phyloP scores from a whole-genome alignment of 2,888 invertebrate species.

The Phanerotoma sp. region DNA sequence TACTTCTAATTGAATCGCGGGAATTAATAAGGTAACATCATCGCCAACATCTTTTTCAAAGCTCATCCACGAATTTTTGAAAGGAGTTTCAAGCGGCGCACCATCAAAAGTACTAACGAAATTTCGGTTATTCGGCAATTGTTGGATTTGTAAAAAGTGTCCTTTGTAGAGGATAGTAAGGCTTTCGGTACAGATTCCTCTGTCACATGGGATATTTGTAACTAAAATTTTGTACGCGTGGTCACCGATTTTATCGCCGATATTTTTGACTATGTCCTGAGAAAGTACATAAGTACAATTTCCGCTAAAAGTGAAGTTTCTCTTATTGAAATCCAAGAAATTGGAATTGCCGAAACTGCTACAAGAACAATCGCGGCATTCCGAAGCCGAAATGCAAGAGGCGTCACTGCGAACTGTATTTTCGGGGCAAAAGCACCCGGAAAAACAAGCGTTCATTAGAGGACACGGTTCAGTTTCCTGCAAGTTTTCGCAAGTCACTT shows the following conservation, averaged over 20 bases:
- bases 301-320: conserved; percentile 76
- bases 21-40: conserved; percentile 66
- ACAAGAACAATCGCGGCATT: conserved; percentile 75
- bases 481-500: conserved; percentile 71
- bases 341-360: conserved; percentile 78
- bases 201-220: conserved; percentile 70
- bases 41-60: conserved; percentile 63
- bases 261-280: conserved; percentile 57
- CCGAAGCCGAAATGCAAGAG: conserved; percentile 68
- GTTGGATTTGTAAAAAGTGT: conserved; percentile 61
- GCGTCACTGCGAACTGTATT: conserved; percentile 70
- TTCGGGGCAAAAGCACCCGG: conserved; percentile 84
- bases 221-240: conserved; percentile 66
- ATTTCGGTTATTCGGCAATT: conserved; percentile 20
- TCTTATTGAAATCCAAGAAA: conserved; percentile 80
- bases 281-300: conserved; percentile 73
- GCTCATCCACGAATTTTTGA: conserved; percentile 65
- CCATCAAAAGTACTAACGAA: conserved; percentile 61
- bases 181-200: conserved; percentile 68
- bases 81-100: conserved; percentile 58
- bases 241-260: conserved; percentile 55
- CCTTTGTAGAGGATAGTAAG: conserved; percentile 69
- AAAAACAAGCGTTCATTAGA: conserved; percentile 68
- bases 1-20: conserved; percentile 74
- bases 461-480: conserved; percentile 66